These are phyloP conservation scores for Phrynocephalus forsythii DNA, from an alignment of 2,797 vertebrate genomes.

Conservation along the genomic window DNA sequence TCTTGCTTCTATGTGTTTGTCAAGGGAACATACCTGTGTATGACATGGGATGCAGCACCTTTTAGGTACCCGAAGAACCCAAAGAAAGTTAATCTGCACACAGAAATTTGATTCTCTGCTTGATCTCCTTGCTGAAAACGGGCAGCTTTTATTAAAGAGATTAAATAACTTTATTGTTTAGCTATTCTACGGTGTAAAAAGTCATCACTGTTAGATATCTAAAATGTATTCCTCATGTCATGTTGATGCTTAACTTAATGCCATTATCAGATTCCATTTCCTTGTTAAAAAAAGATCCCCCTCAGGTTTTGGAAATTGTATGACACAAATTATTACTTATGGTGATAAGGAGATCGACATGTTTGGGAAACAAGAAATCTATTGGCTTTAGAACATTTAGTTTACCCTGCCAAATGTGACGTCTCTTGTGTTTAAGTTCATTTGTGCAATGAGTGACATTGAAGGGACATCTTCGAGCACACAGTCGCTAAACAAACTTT, in stretches of 20 bases:
- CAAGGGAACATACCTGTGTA: background rate
- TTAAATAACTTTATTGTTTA: background rate
- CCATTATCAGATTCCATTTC: conserved; percentile 19
- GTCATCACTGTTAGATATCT: conserved; percentile 39
- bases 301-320: conserved; percentile 37
- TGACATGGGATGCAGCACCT: background rate
- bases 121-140: background rate
- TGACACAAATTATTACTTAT: conserved; percentile 49
- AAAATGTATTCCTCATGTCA: conserved; percentile 12
- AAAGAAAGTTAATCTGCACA: background rate
- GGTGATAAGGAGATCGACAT: background rate
- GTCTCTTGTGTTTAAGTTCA: background rate
- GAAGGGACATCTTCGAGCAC: background rate
- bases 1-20: too few relatives aligned
- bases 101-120: conserved; percentile 9
- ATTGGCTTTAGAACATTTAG: conserved; percentile 33
- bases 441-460: background rate
- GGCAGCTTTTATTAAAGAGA: background rate
- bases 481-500: background rate
- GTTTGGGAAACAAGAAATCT: conserved; percentile 19
- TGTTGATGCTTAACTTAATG: conserved; percentile 29
- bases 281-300: background rate
- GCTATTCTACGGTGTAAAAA: conserved; percentile 15
- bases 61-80: background rate
- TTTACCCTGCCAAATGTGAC: conserved; percentile 32